These are phyloP conservation scores for Scophthalmus maximus DNA, from an alignment of 2,113 vertebrate species.

Conservation along the genomic window DNA sequence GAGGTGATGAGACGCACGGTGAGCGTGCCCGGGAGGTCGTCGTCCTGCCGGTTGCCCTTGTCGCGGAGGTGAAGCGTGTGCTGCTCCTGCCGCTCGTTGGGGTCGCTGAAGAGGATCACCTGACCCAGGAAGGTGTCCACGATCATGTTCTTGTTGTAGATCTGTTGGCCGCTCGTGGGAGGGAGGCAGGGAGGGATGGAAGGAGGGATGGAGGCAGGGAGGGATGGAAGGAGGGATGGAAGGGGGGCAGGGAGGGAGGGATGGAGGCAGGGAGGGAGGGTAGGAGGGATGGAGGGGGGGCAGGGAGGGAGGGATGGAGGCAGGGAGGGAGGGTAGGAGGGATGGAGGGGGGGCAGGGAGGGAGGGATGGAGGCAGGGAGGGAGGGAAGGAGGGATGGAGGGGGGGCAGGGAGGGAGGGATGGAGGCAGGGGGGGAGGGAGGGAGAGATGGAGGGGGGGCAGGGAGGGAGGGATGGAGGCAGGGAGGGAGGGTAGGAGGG, in stretches of 20 bases:
- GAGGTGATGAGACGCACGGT: constrained; percentile 89
- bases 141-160: constrained; percentile 90
- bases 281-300: too few relatives aligned
- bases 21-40: constrained; percentile 89
- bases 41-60: constrained; percentile 87
- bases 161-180: constrained; percentile 61
- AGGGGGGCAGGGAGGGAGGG: constrained; percentile 22
- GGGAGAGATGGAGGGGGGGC: too few relatives aligned
- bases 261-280: background rate
- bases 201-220: background rate
- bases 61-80: constrained; percentile 93
- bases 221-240: constrained; percentile 9
- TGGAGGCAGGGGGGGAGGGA: too few relatives aligned
- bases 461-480: too few relatives aligned
- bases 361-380: too few relatives aligned
- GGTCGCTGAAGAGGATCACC: constrained; percentile 87
- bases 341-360: too few relatives aligned
- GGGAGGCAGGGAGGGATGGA: constrained; percentile 16
- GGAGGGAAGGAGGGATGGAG: too few relatives aligned
- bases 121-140: constrained; percentile 96
- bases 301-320: too few relatives aligned
- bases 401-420: too few relatives aligned
- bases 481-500: too few relatives aligned
- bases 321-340: too few relatives aligned
- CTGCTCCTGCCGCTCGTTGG: constrained; percentile 87